These are phyloP conservation scores for Hyperopisus bebe DNA, from an alignment of 2,113 vertebrate genomes.

Conservation along the genomic window DNA sequence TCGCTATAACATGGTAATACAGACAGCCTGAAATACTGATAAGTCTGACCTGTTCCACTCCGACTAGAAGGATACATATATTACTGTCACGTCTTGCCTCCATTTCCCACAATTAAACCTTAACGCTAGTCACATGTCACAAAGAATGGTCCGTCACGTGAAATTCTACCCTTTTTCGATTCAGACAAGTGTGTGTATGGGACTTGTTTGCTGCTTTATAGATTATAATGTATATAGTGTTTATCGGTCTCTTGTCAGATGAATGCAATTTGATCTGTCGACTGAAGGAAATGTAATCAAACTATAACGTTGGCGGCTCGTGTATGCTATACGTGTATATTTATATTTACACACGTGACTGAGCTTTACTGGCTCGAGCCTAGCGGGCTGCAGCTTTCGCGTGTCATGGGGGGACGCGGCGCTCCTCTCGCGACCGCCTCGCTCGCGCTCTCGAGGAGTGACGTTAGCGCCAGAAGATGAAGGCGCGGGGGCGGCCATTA, in stretches of 20 bases:
- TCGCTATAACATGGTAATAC: background rate
- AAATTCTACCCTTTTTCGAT: background rate
- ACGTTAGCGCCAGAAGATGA: background rate
- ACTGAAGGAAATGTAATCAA: background rate
- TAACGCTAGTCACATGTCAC: background rate
- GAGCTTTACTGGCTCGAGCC: background rate
- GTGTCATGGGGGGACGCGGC: background rate
- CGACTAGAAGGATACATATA: background rate
- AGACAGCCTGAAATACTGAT: background rate
- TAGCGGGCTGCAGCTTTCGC: background rate
- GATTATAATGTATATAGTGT: background rate
- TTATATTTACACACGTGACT: background rate
- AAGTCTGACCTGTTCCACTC: background rate
- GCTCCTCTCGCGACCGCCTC: background rate
- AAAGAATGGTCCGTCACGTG: background rate
- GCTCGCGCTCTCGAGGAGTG: background rate
- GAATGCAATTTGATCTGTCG: background rate
- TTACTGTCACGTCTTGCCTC: background rate
- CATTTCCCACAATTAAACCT: background rate
- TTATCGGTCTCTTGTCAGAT: background rate
- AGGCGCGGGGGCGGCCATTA: constrained; percentile 8
- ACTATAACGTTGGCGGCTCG: background rate
- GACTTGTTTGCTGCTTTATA: background rate
- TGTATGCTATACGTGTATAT: background rate
- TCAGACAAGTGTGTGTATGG: background rate